Evolutionary conservation across 1,140 invertebrate genomes (phyloP).

Genomic region (Penaeus chinensis): DNA sequence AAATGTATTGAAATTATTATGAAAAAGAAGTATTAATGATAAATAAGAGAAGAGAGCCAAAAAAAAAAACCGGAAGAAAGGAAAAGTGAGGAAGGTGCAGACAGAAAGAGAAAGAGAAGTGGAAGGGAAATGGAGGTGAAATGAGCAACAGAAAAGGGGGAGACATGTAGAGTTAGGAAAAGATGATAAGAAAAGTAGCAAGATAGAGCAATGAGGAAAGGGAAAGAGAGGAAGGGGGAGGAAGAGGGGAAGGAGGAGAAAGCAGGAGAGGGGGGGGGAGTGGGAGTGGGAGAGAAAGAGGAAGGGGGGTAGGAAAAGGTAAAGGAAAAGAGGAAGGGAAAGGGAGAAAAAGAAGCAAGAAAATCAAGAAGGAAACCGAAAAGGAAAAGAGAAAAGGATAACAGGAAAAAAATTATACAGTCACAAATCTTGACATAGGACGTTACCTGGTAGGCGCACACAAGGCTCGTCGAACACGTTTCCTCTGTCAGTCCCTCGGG

Average conservation of each 20-base stretch:
- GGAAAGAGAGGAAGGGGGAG: no score
- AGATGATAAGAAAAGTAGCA: not conserved
- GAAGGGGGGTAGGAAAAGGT: no score
- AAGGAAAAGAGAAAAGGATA: no score
- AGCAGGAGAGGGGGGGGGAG: no score
- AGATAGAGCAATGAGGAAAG: not conserved
- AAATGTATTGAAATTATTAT: not conserved
- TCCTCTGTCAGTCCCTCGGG: conserved; percentile 17
- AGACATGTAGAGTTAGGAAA: not conserved
- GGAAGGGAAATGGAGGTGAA: not conserved
- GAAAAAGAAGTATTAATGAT: not conserved
- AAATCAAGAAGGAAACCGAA: no score
- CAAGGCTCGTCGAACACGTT: conserved; percentile 22
- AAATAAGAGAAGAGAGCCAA: not conserved
- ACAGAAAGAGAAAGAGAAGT: not conserved
- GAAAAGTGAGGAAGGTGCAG: not conserved
- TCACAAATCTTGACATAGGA: not conserved
- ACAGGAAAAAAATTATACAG: no score
- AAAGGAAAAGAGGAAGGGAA: no score
- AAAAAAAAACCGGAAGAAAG: not conserved
- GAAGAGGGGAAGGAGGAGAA: no score
- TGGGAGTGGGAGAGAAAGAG: no score
- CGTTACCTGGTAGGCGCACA: conserved; percentile 24
- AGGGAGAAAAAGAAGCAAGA: no score
- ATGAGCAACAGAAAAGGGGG: not conserved